Conservation (phyloP, 1,140 invertebrate species). For the Drosophila malerkotliana region DNA sequence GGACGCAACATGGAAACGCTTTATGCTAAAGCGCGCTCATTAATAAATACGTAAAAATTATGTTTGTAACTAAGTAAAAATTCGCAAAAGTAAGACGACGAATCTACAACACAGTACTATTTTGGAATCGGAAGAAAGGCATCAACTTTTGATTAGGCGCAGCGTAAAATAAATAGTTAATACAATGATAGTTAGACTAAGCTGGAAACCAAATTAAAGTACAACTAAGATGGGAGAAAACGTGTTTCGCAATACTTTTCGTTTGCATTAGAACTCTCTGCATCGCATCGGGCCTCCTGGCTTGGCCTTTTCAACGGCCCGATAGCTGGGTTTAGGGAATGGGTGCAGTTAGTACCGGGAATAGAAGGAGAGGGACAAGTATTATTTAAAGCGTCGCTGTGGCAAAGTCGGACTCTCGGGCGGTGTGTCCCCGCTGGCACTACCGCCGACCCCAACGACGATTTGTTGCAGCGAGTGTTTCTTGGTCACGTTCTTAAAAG, state of each 20-base stretch:
- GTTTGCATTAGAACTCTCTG: constrained; percentile 58
- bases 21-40: constrained; percentile 24
- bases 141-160: constrained; percentile 21
- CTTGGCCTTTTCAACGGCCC: constrained; percentile 22
- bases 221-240: constrained; percentile 66
- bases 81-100: constrained; percentile 26
- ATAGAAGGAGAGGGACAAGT: constrained; percentile 34
- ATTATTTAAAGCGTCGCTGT: constrained; percentile 78
- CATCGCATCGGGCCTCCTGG: constrained; percentile 32
- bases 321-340: constrained; percentile 48
- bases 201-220: constrained; percentile 65
- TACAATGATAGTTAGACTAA: constrained; percentile 66
- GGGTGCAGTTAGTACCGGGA: constrained; percentile 55
- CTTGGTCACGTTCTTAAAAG: constrained; percentile 84
- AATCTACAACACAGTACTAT: constrained; percentile 35
- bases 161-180: constrained; percentile 59
- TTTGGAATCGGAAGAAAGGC: constrained; percentile 45
- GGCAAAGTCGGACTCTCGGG: constrained; percentile 85
- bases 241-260: constrained; percentile 70
- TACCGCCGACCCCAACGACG: constrained; percentile 50
- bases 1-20: constrained; percentile 69
- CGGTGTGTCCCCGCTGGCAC: constrained; percentile 75
- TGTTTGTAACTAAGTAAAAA: constrained; percentile 39
- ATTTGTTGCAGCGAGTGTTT: constrained; percentile 79
- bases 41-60: constrained; percentile 50